These are phyloP conservation scores for Trachops cirrhosus DNA, from an alignment of 2,797 vertebrate genomes.

Conservation along the genomic window DNA sequence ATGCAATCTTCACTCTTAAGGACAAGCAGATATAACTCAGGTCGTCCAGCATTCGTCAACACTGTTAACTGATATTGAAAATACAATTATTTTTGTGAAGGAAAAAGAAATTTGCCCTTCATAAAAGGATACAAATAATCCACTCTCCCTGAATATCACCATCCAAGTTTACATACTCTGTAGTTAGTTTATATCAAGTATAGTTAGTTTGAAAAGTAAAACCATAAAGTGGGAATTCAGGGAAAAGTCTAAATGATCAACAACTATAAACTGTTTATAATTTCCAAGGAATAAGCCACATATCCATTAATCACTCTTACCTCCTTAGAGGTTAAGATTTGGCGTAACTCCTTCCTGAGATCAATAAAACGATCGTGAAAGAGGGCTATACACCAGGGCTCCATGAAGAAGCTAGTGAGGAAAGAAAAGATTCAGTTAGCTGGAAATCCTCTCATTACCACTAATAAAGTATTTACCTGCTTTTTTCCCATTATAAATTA, in stretches of 20 bases:
- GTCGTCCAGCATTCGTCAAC: not conserved
- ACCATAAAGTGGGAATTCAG: not conserved
- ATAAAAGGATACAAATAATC: not conserved
- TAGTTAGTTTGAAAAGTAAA: not conserved
- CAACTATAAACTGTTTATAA: slow-evolving; percentile 64
- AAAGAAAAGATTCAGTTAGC: slow-evolving; percentile 85
- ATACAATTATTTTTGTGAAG: not conserved
- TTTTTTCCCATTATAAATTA: slow-evolving; percentile 88
- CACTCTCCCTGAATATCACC: not conserved
- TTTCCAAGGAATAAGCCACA: slow-evolving; percentile 66
- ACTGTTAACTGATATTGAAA: not conserved
- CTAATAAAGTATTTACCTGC: slow-evolving; percentile 89
- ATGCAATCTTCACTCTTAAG: not conserved
- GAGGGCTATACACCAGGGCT: slow-evolving; percentile 91
- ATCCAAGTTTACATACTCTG: not conserved
- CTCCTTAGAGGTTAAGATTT: slow-evolving; percentile 82
- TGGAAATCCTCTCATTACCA: slow-evolving; percentile 84
- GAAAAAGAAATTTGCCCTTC: not conserved
- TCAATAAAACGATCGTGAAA: slow-evolving; percentile 95
- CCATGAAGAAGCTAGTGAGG: slow-evolving; percentile 91
- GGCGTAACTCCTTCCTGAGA: slow-evolving; percentile 91
- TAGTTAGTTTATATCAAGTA: not conserved
- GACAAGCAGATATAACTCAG: not conserved
- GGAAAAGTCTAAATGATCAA: slow-evolving; percentile 74
- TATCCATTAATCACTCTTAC: slow-evolving; percentile 73